Conservation (phyloP, 37 sponge, comb jelly and placozoan genomes). For the Spongia lamella region DNA sequence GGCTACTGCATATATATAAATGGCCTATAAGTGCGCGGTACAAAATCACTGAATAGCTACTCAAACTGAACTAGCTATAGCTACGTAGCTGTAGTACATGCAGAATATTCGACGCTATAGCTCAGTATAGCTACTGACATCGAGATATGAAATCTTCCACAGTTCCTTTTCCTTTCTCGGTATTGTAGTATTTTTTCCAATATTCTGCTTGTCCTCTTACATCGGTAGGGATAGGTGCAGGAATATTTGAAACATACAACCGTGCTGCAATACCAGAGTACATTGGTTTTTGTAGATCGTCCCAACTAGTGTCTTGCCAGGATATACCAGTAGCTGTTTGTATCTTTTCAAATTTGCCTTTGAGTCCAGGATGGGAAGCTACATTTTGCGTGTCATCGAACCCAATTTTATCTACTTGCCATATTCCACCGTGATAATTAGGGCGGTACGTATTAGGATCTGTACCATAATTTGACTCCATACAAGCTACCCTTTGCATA, state of each 20-base stretch:
- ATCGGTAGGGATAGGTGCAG: conserved; percentile 19
- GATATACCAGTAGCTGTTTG: conserved; percentile 12
- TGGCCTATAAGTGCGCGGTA: no score
- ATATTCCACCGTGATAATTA: conserved; percentile 59
- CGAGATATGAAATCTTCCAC: no score
- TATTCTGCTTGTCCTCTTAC: conserved; percentile 36
- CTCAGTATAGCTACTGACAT: no score
- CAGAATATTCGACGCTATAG: no score
- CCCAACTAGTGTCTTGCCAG: conserved; percentile 29
- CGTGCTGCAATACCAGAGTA: conserved; percentile 52
- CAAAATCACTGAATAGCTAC: no score
- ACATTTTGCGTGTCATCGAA: conserved; percentile 25
- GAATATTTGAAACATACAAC: conserved; percentile 16
- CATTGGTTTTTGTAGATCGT: conserved; percentile 46
- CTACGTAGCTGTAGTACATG: no score
- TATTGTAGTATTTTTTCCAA: conserved; percentile 48
- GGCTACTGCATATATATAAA: no score
- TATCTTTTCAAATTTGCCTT: conserved; percentile 10
- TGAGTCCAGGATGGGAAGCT: conserved; percentile 9
- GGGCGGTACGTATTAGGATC: conserved; percentile 25
- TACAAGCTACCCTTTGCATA: conserved; percentile 17
- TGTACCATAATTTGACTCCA: conserved; percentile 46
- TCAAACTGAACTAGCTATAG: no score
- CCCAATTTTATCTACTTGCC: conserved; percentile 33
- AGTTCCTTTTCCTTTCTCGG: no score